Conservation (phyloP, 2,888 invertebrate genomes). For the Leptopilina myrica region DNA sequence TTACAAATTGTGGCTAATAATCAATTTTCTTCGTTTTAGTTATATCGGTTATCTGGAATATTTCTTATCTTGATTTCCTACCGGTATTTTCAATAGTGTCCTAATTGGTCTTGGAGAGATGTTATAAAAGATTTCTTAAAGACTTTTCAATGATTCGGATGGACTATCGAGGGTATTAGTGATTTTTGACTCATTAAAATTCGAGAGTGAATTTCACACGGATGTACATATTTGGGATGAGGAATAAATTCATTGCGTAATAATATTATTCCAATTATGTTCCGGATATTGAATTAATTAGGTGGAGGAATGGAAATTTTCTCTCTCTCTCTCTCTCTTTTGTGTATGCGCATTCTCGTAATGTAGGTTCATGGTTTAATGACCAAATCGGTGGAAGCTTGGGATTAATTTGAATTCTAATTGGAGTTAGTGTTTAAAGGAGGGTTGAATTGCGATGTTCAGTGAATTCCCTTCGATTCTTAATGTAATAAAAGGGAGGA, state of each 20-base stretch:
- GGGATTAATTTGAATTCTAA: conserved; percentile 69
- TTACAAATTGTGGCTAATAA: neutral
- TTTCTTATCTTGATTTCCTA: no score
- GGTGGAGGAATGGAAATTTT: conserved; percentile 9
- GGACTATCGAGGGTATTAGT: no score
- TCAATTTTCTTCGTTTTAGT: neutral
- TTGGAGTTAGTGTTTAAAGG: conserved; percentile 53
- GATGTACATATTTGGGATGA: neutral
- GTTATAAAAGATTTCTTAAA: no score
- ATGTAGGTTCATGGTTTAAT: conserved; percentile 55
- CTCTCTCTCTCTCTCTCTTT: neutral
- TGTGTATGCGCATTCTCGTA: conserved; percentile 46
- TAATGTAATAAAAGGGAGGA: conserved; percentile 28
- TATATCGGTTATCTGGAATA: neutral
- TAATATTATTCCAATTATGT: conserved; percentile 21
- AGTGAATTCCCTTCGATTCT: neutral
- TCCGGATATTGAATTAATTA: conserved; percentile 25
- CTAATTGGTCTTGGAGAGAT: no score
- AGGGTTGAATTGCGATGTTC: conserved; percentile 10
- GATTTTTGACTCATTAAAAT: no score
- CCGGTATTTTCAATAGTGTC: no score
- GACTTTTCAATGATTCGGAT: no score
- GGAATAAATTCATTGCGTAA: neutral
- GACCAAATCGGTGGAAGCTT: conserved; percentile 65
- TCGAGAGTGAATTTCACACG: neutral